Evolutionary conservation across 1,140 invertebrate species (phyloP).

Genomic region (Platyura marginata): DNA sequence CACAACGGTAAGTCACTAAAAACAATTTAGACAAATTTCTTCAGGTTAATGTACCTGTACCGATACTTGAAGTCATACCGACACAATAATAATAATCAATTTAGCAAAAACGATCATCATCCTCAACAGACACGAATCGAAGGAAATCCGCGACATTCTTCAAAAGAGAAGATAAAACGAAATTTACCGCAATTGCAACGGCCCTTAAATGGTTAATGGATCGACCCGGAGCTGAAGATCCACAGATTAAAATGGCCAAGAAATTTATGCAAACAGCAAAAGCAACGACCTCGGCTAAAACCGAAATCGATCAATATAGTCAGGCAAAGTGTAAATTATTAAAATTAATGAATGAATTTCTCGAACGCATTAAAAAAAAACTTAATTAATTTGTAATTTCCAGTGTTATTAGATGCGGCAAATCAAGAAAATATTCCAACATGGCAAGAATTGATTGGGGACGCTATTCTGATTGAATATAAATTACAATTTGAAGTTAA

Average conservation of each 20-base stretch:
- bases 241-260: slow-evolving; percentile 11
- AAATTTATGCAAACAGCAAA: slow-evolving; percentile 19
- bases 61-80: too few species aligned
- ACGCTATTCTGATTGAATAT: slow-evolving; percentile 41
- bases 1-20: too few species aligned
- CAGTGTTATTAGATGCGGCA: slow-evolving; percentile 15
- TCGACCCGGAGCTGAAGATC: slow-evolving; percentile 9
- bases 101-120: background rate
- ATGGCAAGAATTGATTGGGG: slow-evolving; percentile 43
- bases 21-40: too few species aligned
- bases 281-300: too few species aligned
- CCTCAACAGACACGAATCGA: background rate
- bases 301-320: background rate
- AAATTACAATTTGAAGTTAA: slow-evolving; percentile 42
- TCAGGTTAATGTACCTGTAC: too few species aligned
- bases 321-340: background rate
- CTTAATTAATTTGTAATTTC: too few species aligned
- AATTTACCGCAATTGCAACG: slow-evolving; percentile 17
- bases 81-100: too few species aligned
- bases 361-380: too few species aligned
- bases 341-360: too few species aligned
- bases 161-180: slow-evolving; percentile 7
- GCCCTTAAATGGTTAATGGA: slow-evolving; percentile 23
- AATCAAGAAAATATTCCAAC: slow-evolving; percentile 30
- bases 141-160: slow-evolving; percentile 7